A percentile compares a stretch with the other conserved stretches of the same genome.
Conservation (phyloP, 1,140 invertebrate genomes). For the Neotoxoptera formosana region DNA sequence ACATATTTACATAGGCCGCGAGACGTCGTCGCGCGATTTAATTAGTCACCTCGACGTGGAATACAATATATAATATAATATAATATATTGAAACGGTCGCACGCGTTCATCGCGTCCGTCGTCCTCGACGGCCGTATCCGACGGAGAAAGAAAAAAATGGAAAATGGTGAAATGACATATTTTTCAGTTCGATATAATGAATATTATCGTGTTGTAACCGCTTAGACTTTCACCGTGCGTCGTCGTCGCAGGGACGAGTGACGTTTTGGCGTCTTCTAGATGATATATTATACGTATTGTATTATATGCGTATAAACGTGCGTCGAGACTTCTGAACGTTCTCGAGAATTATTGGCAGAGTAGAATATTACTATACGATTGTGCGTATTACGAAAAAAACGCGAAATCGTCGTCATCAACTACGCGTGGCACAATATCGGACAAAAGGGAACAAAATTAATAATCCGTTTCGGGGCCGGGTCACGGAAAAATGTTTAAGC, state of each 20-base stretch:
- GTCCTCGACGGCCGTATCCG: not conserved
- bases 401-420: not conserved
- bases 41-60: slow-evolving; percentile 27
- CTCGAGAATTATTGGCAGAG: not conserved
- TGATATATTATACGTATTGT: not conserved
- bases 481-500: not conserved
- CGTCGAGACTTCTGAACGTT: not conserved
- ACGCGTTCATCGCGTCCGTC: not conserved
- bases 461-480: not conserved
- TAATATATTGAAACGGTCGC: not conserved
- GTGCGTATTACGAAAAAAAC: not conserved
- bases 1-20: not conserved
- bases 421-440: not conserved
- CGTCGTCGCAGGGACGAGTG: not conserved
- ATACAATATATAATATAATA: slow-evolving; percentile 13
- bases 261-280: not conserved
- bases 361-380: not conserved
- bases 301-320: not conserved
- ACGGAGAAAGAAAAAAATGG: not conserved
- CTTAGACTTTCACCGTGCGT: not conserved
- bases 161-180: not conserved
- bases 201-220: not conserved
- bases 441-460: not conserved
- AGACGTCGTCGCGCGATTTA: slow-evolving; percentile 35
- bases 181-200: not conserved